Evolutionary conservation across 1,140 invertebrate species (phyloP), one percentile per base, ranked within the genome.

Genomic region (Bombus turneri): DNA sequence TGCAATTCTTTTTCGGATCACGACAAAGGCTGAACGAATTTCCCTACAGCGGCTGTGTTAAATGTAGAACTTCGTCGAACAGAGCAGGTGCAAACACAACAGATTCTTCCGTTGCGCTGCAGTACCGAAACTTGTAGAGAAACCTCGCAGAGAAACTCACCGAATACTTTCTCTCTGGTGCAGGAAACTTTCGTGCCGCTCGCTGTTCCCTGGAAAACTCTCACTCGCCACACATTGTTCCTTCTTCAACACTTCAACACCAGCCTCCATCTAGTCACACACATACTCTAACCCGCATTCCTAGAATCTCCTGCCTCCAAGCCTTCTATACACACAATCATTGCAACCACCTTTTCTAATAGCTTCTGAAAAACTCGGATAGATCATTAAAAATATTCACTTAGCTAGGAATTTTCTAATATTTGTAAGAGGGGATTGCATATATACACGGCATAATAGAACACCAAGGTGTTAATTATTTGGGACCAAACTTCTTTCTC

Each of bases 151-250:
- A n/a, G 59, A 12, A 78, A 66, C 75, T 64, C 75, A 1, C 57
- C 37, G 25, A 78, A 62, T 78, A 78, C 75, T 78, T 78, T 78
- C 57, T 41, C 37, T 39, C 34, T 22, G 57, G 28, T 22, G 2
- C 71, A 28, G 15, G 3, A 31, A 78, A 66, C 57, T 78, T 78
- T 53, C 47, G 25, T 37, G 31, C 31, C 34, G 22, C 37, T 74
- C n/a, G 28, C 25, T 31, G 25, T 34, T n/a, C 34, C 28, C 57
- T 41, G 28, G 9, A 25, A 66, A 78, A 66, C 59, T 78, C 75
- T 64, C 75, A 41, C 39, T 64, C 59, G 37, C 75, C 75, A 41
- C 59, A 78, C 75, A 78, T 66, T 78, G 75, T 78, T 78, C 28
- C 39, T 31, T 59, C 59, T 66, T 78, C 31, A 78, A 57, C 57